phyloP scores from a whole-genome alignment of 2,888 invertebrate species.

The Orthosia gracilis region DNA sequence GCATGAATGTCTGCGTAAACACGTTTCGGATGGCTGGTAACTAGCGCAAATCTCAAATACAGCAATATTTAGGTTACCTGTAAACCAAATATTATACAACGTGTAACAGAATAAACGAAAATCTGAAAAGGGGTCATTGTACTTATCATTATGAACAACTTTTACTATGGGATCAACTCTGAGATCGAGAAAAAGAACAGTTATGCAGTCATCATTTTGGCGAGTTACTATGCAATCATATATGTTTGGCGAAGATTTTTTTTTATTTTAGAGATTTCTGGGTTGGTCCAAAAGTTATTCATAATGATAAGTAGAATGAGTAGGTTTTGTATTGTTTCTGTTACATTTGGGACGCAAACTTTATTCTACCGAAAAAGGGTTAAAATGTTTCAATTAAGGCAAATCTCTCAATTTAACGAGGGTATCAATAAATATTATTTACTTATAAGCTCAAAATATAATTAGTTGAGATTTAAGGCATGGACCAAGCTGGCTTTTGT shows the following conservation, averaged over 20 bases:
- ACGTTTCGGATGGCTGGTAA: constrained; percentile 10
- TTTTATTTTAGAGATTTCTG: too few species aligned
- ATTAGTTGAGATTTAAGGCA: constrained; percentile 23
- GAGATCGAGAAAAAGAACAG: too few species aligned
- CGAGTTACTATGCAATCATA: too few species aligned
- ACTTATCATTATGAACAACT: too few species aligned
- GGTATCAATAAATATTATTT: constrained; percentile 45
- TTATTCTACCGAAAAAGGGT: constrained; percentile 15
- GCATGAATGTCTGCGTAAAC: constrained; percentile 25
- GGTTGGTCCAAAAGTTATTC: too few species aligned
- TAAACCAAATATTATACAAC: neutral
- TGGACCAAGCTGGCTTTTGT: constrained; percentile 36
- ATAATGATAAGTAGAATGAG: too few species aligned
- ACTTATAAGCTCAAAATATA: constrained; percentile 44
- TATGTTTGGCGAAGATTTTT: too few species aligned
- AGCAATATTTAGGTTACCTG: neutral
- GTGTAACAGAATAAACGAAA: too few species aligned
- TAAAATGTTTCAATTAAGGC: constrained; percentile 9
- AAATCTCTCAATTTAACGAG: constrained; percentile 34
- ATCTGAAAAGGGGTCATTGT: too few species aligned
- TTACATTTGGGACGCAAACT: neutral
- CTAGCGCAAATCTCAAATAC: constrained; percentile 16
- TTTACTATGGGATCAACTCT: too few species aligned
- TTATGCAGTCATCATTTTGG: too few species aligned
- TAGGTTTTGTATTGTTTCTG: too few species aligned